These are phyloP conservation scores for Pterobdella sp. DNA, from an alignment of 2,888 invertebrate genomes.

Conservation along the genomic window DNA sequence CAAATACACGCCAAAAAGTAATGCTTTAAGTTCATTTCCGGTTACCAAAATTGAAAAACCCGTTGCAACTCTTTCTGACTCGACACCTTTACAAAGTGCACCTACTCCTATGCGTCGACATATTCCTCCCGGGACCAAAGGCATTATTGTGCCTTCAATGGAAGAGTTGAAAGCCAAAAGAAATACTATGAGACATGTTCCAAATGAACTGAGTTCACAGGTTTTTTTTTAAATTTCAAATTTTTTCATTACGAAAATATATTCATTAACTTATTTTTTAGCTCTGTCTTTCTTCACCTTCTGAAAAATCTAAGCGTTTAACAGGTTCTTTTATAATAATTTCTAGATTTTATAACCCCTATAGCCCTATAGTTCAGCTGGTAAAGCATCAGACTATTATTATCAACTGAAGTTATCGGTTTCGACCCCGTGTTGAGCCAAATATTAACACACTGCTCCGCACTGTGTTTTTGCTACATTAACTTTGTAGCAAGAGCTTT, in stretches of 20 bases:
- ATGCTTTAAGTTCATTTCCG: neutral
- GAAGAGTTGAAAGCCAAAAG: conserved; percentile 22
- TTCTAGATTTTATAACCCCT: neutral
- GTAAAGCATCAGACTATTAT: too few species aligned
- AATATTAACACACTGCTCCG: too few species aligned
- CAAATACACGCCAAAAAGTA: neutral
- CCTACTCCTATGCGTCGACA: conserved; percentile 1
- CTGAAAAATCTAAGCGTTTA: conserved; percentile 1
- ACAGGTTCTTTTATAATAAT: neutral
- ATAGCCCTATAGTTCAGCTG: too few species aligned
- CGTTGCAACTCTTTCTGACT: neutral
- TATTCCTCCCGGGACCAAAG: neutral
- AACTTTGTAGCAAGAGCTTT: too few species aligned
- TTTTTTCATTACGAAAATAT: neutral
- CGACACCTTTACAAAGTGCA: neutral
- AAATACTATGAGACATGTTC: conserved; percentile 16
- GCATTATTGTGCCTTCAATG: neutral
- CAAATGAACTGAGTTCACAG: neutral
- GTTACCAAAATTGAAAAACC: too few species aligned
- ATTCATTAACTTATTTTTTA: neutral
- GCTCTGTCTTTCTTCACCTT: neutral
- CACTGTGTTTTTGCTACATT: too few species aligned
- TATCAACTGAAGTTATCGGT: too few species aligned
- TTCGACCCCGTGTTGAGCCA: too few species aligned
- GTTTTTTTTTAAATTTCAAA: conserved; percentile 3